Conservation (phyloP, 2,797 vertebrate species). For the Phataginus tricuspis region DNA sequence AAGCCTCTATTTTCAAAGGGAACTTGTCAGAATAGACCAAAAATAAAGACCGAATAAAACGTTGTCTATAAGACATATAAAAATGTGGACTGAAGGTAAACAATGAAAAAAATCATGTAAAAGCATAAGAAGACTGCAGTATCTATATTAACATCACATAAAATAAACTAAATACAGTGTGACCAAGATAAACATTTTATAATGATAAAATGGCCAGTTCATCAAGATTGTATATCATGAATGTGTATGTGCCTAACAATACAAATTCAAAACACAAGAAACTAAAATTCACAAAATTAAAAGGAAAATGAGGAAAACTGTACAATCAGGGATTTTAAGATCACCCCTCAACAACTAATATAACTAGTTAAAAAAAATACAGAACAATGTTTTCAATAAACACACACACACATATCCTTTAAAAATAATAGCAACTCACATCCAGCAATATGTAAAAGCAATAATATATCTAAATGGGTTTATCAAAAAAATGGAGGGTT, state of each 20-base stretch:
- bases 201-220: neutral
- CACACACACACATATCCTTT: neutral
- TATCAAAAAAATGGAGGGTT: neutral
- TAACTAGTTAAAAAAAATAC: neutral
- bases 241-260: neutral
- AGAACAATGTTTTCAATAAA: neutral
- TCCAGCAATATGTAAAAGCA: slow-evolving; percentile 9
- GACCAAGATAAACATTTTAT: neutral
- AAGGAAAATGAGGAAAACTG: neutral
- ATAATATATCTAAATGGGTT: neutral
- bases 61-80: neutral
- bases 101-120: neutral
- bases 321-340: slow-evolving; percentile 23
- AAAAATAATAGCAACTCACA: neutral
- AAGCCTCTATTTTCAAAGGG: neutral
- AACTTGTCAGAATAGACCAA: neutral
- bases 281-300: neutral
- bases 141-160: neutral
- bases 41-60: neutral
- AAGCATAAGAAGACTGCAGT: neutral
- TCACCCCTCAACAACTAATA: neutral
- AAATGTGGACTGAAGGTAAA: neutral
- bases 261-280: neutral
- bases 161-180: neutral
- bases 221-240: neutral